Evolutionary conservation across 2,797 vertebrate genomes (phyloP), one percentile per base, ranked within the genome.

Genomic region (Eidolon dupreanum): DNA sequence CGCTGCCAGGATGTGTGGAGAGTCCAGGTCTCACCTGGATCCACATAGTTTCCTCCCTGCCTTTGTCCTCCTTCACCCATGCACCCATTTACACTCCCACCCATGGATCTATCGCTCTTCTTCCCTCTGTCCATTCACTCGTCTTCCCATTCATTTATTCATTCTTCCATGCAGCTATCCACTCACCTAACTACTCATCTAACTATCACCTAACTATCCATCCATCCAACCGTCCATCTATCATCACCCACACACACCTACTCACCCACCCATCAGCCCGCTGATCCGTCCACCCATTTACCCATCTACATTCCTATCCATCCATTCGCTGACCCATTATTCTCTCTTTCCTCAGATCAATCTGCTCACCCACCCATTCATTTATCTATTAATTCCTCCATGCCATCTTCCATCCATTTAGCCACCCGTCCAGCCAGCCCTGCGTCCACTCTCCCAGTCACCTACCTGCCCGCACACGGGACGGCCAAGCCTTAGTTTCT

Each of bases 361-460:
- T 2, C 16, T 12, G 13, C 5, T 26, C 33, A 36, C 1, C 15
- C 8, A 22, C 10, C 28, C 75, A 68, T 1, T 8, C 31, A 33
- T 3, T 19, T 26, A 17, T 3, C 28, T 0, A 13, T 7, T 15
- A 49, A 46, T 2, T 6, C 20, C 4, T 9, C 24, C 59, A 38
- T 5, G 46, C 38, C 28, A 20, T 0, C 8, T 3, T 31, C 3
- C 59, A 10, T 16, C 36, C 36, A 10, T 9, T 17, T 31, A 26
- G 8, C 36, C 22, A 51, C 3, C 46, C 2, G 38, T 4, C 41
- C 13, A 11, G 10, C 12, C 28, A 33, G 3, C 13, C 26, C 19
- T 5, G 33, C 5, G 1, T 3, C 3, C 5, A 19, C 11, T 5
- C 46, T 33, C 20, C 33, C 24, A n/a, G 2, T 17, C n/a, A 10